Evolutionary conservation across 1,140 invertebrate genomes (phyloP).

Genomic region (Marisa cornuarietis): DNA sequence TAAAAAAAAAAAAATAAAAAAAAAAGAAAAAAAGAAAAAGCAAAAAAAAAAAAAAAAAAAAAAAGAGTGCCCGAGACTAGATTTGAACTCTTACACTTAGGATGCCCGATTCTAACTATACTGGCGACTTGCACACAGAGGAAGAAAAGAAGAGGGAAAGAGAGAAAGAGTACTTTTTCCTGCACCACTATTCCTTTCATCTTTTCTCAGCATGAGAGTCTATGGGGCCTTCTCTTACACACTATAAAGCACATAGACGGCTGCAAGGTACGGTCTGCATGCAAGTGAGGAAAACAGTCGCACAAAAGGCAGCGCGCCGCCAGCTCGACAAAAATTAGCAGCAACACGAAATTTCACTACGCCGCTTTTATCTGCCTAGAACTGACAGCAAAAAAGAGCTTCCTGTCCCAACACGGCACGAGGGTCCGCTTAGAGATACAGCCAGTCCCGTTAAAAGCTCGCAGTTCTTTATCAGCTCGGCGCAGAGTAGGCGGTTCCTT

Average conservation of each 20-base stretch:
- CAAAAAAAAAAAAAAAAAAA: background rate
- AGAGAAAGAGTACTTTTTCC: background rate
- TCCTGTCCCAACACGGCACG: no score
- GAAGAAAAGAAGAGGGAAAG: background rate
- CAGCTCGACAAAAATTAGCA: no score
- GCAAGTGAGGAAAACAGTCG: no score
- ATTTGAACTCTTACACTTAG: background rate
- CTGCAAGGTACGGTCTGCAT: background rate
- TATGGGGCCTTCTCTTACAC: no score
- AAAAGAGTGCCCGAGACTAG: background rate
- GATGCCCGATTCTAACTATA: no score
- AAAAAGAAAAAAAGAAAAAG: background rate
- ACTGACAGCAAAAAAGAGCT: background rate
- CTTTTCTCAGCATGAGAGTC: background rate
- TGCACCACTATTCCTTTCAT: background rate
- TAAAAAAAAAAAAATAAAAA: background rate
- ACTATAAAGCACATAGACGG: background rate
- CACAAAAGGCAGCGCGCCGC: no score
- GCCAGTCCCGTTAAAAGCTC: no score
- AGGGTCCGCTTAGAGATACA: no score
- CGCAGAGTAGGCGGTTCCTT: no score
- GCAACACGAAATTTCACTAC: conserved; percentile 15
- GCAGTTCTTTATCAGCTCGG: no score
- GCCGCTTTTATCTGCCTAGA: background rate
- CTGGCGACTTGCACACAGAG: background rate